Conservation (phyloP, 2,888 invertebrate genomes). For the Tachina fera region DNA sequence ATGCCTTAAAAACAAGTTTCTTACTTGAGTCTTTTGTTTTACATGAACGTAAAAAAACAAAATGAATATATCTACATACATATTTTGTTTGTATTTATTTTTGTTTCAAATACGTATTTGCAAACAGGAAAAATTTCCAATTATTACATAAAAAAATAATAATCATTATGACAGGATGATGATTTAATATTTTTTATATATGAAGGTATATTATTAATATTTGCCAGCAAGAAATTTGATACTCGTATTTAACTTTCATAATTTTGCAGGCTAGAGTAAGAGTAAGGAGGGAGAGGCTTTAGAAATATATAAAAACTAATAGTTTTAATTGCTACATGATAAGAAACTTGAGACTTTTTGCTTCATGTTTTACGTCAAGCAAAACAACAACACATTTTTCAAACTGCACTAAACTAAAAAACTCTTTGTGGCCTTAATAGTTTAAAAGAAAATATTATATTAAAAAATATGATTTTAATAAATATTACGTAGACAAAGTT, state of each 20-base stretch:
- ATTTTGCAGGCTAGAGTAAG: not conserved
- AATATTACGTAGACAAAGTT: conserved; percentile 15
- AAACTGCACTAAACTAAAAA: not conserved
- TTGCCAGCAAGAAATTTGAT: conserved; percentile 20
- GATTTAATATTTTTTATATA: conserved; percentile 49
- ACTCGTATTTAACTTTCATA: not conserved
- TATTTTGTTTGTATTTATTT: not conserved
- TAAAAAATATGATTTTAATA: conserved; percentile 39
- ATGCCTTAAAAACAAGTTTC: conserved; percentile 6
- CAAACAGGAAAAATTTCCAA: conserved; percentile 19
- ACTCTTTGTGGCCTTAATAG: not conserved
- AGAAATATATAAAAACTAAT: conserved; percentile 49
- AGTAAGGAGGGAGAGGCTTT: no score
- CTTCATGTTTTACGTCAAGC: not conserved
- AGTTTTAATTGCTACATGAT: conserved; percentile 65
- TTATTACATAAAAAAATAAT: conserved; percentile 44
- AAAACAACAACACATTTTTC: not conserved
- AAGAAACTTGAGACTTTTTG: conserved; percentile 16
- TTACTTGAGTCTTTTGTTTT: conserved; percentile 18
- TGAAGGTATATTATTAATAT: conserved; percentile 50
- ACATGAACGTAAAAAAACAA: not conserved
- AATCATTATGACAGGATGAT: conserved; percentile 63
- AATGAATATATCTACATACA: not conserved
- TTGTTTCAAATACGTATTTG: not conserved
- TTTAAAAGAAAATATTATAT: not conserved